Evolutionary conservation across 2,888 invertebrate genomes (phyloP).

Genomic region (Tortricodes alternella): DNA sequence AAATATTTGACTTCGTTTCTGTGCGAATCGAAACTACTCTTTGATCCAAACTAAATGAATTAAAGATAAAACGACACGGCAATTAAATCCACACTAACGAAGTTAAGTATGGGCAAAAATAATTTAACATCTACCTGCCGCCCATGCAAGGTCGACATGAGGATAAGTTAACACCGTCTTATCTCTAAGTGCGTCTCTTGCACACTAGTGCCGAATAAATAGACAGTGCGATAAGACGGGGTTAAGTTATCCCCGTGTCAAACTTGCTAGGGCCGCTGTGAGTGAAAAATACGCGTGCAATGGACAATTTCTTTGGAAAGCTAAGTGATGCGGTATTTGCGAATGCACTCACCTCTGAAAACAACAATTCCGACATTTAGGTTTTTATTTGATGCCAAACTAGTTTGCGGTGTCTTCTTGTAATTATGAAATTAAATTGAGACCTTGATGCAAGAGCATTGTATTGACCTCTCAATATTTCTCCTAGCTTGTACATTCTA

Average conservation of each 20-base stretch:
- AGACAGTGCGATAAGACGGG: no score
- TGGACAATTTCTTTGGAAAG: conserved; percentile 1
- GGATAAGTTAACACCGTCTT: no score
- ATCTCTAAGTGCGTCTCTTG: no score
- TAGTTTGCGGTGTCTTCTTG: conserved; percentile 33
- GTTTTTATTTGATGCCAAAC: conserved; percentile 32
- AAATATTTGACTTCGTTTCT: not conserved
- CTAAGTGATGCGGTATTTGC: conserved; percentile 15
- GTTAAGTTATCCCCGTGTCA: no score
- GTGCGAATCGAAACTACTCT: not conserved
- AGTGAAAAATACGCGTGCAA: not conserved
- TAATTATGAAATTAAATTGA: conserved; percentile 35
- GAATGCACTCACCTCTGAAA: conserved; percentile 16
- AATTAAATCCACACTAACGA: no score
- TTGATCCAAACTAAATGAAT: no score
- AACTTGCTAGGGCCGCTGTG: no score
- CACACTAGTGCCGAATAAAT: no score
- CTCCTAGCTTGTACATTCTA: not conserved
- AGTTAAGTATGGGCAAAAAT: no score
- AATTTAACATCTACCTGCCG: no score
- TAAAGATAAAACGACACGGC: no score
- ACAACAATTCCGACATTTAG: conserved; percentile 27
- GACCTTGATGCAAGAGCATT: conserved; percentile 18
- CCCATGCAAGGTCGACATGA: no score
- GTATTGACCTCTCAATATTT: not conserved